These are phyloP conservation scores for Nudaria mundana DNA, from an alignment of 2,888 invertebrate species.

Conservation along the genomic window DNA sequence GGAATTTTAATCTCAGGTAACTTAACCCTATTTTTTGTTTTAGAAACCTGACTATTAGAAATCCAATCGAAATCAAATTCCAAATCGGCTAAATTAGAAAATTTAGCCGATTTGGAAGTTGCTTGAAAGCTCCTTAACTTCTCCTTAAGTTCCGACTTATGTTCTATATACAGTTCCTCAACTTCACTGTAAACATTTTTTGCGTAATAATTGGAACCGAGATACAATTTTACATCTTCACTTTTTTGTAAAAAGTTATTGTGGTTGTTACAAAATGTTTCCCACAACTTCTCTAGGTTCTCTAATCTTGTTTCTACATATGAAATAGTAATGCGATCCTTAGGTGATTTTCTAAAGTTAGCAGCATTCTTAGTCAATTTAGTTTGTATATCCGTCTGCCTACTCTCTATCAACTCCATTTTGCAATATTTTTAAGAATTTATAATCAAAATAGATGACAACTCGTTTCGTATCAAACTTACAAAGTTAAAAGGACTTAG, in stretches of 20 bases:
- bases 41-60: no score
- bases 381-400: no score
- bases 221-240: not conserved
- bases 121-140: no score
- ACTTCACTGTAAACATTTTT: not conserved
- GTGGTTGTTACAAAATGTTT: not conserved
- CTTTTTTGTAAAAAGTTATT: not conserved
- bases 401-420: no score
- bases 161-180: not conserved
- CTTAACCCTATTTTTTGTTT: not conserved
- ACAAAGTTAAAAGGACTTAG: no score
- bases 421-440: no score
- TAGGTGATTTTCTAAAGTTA: not conserved
- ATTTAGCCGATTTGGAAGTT: not conserved
- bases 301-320: not conserved
- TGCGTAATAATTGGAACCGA: not conserved
- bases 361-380: no score
- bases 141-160: not conserved
- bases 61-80: no score
- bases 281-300: not conserved
- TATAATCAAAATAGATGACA: no score
- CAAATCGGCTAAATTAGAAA: no score
- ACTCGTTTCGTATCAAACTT: no score
- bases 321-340: not conserved
- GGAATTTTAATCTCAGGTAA: slow-evolving; percentile 10